These are phyloP conservation scores for Psammodynastes pulverulentus DNA, from an alignment of 2,113 vertebrate genomes.

Conservation along the genomic window DNA sequence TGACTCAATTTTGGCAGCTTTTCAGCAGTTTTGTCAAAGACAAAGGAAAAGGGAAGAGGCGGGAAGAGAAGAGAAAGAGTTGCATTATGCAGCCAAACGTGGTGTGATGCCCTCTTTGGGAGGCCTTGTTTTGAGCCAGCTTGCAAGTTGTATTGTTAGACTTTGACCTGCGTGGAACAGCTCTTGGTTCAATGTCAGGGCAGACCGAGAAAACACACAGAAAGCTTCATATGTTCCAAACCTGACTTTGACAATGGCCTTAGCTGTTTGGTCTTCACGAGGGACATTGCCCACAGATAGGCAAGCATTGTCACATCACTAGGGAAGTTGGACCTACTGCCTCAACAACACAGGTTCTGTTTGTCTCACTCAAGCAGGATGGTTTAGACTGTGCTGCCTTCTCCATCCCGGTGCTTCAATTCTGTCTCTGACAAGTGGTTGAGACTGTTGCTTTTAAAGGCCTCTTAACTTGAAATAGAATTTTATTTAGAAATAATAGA, in stretches of 20 bases:
- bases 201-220: conserved; percentile 6
- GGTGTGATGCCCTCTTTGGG: conserved; percentile 22
- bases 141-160: conserved; percentile 23
- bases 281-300: neutral
- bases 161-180: conserved; percentile 22
- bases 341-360: fast-evolving
- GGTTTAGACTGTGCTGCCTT: fast-evolving
- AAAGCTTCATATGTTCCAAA: conserved; percentile 26
- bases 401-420: conserved; percentile 6
- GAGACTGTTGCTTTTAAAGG: conserved; percentile 33
- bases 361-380: fast-evolving
- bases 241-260: conserved; percentile 29
- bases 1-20: neutral
- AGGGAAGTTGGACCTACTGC: neutral
- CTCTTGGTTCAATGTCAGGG: conserved; percentile 41
- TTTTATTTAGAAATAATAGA: neutral
- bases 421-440: neutral
- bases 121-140: conserved; percentile 2
- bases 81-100: conserved; percentile 24
- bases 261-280: conserved; percentile 36
- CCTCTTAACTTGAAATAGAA: conserved; percentile 47
- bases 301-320: conserved; percentile 2
- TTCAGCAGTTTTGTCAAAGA: neutral
- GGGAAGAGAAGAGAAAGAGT: neutral
- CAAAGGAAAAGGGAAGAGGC: neutral